Base-by-base conservation (phyloP, 2,113 vertebrate genomes). In the Maccullochella peelii region DNA sequence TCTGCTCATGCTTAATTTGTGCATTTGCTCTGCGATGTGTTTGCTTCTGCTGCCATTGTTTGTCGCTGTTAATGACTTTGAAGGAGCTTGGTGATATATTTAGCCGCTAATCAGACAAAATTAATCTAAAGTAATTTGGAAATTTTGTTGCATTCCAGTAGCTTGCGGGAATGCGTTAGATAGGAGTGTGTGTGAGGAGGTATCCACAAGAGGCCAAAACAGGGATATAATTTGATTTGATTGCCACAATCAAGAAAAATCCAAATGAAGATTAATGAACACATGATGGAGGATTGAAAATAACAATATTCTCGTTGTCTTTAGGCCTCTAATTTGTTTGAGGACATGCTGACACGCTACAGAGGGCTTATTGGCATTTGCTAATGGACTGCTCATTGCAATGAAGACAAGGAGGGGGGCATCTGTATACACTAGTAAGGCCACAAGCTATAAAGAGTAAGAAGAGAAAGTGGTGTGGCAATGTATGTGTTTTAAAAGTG, bases 251-350 rank as follows among this genome's bases (percentile, higher is more conserved):
- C 90, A 94, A 83, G 87, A n/a, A n/a, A n/a, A n/a, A n/a, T 84
- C 83, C 84, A 94, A 95, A 94, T 94, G 92, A 93, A 95, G 93
- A 95, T 94, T 92, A 94, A 95, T 94, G 93, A 94, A 95, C 90
- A 90, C 82, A 93, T 92, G 91, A 92, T 90, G 87, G 90, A 87
- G 86, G 83, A 89, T 84, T 93, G 88, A 93, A 92, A 94, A 94
- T 89, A 92, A 94, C 93, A 93, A 94, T 91, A 93, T 92, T 91
- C 89, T 61, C 58, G 89, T 94, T 92, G 92, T 94, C 92, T 94
- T 94, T 86, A 87, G 88, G 91, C 83, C 88, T 88, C 85, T 95
- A 93, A 94, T 94, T 92, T 94, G 89, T 92, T 88, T 89, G 90
- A 91, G 93, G 92, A 91, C 92, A 92, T 87, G 89, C 89, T 89